A percentile compares a stretch with the other conserved stretches of the same genome.
These are phyloP conservation scores for Agriopis leucophaearia DNA, from an alignment of 2,888 invertebrate genomes.

Conservation along the genomic window DNA sequence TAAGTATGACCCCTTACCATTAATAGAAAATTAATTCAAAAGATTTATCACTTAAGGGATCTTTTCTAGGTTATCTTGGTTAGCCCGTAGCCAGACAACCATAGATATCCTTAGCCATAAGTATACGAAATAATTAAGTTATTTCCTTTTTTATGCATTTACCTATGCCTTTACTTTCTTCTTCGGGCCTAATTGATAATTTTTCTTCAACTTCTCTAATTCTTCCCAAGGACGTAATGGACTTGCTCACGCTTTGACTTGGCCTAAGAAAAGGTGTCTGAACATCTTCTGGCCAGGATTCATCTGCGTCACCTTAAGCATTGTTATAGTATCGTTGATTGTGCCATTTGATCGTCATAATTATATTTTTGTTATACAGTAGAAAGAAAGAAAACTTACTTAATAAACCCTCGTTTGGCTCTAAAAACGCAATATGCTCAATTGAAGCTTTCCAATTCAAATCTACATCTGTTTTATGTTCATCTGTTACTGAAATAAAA, in stretches of 20 bases:
- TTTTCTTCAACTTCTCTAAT: conserved; percentile 69
- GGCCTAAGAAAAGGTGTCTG: conserved; percentile 54
- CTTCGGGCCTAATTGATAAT: conserved; percentile 28
- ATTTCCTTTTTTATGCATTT: too few species aligned
- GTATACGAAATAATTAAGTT: too few species aligned
- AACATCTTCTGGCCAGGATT: conserved; percentile 70
- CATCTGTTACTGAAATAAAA: conserved; percentile 7
- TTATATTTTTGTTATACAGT: not conserved
- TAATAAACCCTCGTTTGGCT: conserved; percentile 64
- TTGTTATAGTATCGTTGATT: not conserved
- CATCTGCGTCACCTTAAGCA: conserved; percentile 67
- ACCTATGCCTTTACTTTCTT: not conserved
- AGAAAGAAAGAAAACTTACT: conserved; percentile 59
- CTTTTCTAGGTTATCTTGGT: too few species aligned
- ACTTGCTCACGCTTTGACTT: conserved; percentile 67
- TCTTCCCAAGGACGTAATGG: conserved; percentile 70
- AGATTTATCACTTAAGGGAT: too few species aligned
- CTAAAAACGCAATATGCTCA: conserved; percentile 51
- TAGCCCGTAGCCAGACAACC: too few species aligned
- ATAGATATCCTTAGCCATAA: too few species aligned
- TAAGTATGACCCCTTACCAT: too few species aligned
- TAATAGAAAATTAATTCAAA: too few species aligned
- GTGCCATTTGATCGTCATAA: not conserved
- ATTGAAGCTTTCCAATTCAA: conserved; percentile 26
- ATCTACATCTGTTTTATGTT: not conserved